A percentile compares a stretch with the other conserved stretches of the same genome.
Evolutionary conservation across 23 tunicate genomes (phyloP).

Genomic region (Clavelina lepadiformis): DNA sequence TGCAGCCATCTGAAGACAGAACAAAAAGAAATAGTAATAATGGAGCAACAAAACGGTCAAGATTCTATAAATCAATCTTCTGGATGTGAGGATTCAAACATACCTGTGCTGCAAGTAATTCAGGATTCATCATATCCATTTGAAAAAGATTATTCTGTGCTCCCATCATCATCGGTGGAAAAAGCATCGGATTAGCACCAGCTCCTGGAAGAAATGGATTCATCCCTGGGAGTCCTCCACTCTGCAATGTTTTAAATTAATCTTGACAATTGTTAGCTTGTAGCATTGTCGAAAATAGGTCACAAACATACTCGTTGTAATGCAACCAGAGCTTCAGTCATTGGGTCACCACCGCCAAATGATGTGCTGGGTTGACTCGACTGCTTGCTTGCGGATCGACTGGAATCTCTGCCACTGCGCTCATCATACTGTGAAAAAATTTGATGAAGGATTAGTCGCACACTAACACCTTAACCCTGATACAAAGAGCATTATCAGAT

Average conservation of each 20-base stretch:
- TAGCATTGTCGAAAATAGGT: background rate
- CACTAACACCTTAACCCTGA: too few relatives aligned
- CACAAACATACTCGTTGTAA: slow-evolving; percentile 27
- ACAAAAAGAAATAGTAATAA: background rate
- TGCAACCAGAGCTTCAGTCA: slow-evolving; percentile 50
- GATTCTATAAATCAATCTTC: background rate
- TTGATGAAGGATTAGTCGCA: too few relatives aligned
- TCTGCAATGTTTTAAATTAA: slow-evolving; percentile 2
- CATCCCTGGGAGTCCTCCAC: slow-evolving; percentile 57
- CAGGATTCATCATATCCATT: slow-evolving; percentile 72
- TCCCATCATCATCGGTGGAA: slow-evolving; percentile 77
- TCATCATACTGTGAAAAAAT: slow-evolving; percentile 7
- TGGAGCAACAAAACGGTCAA: background rate
- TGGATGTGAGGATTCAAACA: background rate
- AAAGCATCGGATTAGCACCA: slow-evolving; percentile 40
- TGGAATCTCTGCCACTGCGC: slow-evolving; percentile 19
- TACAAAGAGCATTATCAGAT: too few relatives aligned
- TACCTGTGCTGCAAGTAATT: slow-evolving; percentile 71
- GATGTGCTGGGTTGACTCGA: slow-evolving; percentile 5
- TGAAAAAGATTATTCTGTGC: slow-evolving; percentile 38
- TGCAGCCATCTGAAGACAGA: slow-evolving; percentile 43
- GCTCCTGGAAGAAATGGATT: slow-evolving; percentile 41
- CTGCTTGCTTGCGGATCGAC: slow-evolving; percentile 13
- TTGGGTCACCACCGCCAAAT: slow-evolving; percentile 22
- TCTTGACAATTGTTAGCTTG: background rate